A percentile compares a stretch with the other conserved stretches of the same genome.
phyloP scores from a whole-genome alignment of 2,797 vertebrate species.

The Spondyliosoma cantharus region DNA sequence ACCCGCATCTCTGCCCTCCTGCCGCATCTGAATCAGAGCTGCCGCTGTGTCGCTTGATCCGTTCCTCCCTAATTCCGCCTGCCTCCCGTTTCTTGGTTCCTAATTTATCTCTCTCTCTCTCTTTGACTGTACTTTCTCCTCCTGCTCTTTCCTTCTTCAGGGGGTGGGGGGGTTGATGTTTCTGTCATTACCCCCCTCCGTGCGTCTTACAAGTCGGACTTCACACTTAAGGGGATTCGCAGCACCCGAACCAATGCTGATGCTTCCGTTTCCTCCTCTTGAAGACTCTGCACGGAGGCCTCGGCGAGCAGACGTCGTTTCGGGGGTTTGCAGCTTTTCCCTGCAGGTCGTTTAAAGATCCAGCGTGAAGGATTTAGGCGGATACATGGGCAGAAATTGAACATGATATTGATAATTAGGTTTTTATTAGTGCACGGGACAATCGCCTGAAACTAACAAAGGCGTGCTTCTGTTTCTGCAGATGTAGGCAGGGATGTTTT shows the following conservation, averaged over 20 bases:
- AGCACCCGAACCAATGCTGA: neutral
- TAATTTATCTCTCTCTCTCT: neutral
- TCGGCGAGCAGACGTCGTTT: slow-evolving; percentile 2
- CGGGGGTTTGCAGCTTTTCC: slow-evolving; percentile 2
- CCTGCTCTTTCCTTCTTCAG: slow-evolving; percentile 1
- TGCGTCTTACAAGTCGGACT: neutral
- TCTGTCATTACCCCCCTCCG: slow-evolving; percentile 1
- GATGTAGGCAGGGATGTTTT: too few species aligned
- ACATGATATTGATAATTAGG: too few species aligned
- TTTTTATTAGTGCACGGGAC: too few species aligned
- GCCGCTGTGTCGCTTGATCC: slow-evolving; percentile 23
- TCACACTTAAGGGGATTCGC: slow-evolving; percentile 1
- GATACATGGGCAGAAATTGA: too few species aligned
- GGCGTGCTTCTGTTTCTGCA: too few species aligned
- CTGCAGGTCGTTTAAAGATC: neutral
- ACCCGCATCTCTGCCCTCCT: slow-evolving; percentile 26
- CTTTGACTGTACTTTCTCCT: too few species aligned
- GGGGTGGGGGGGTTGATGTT: neutral
- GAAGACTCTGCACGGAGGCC: neutral
- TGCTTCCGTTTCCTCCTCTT: neutral
- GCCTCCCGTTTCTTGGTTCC: slow-evolving; percentile 15
- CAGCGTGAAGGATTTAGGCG: too few species aligned
- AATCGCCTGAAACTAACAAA: too few species aligned
- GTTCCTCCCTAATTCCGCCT: slow-evolving; percentile 13
- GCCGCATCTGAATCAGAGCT: slow-evolving; percentile 41